These are phyloP conservation scores for Pyrrhia umbra DNA, from an alignment of 2,888 invertebrate genomes.

Conservation along the genomic window DNA sequence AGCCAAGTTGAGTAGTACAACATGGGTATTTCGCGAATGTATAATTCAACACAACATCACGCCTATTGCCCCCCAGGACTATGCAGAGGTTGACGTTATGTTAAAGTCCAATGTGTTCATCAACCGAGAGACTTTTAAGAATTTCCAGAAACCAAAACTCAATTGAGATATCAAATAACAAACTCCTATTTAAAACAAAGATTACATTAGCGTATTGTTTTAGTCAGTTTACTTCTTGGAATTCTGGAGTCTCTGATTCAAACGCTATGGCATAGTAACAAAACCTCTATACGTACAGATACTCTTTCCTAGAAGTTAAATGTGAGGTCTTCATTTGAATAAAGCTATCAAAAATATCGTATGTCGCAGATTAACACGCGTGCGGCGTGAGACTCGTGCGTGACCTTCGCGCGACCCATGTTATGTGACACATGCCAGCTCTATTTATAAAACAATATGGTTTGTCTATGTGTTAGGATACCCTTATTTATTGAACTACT, in stretches of 20 bases:
- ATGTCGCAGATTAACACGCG: slow-evolving; percentile 35
- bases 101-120: no score
- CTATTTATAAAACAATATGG: slow-evolving; percentile 34
- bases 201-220: no score
- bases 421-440: slow-evolving; percentile 11
- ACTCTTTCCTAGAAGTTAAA: slow-evolving; percentile 8
- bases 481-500: slow-evolving; percentile 3
- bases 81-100: background rate
- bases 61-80: no score
- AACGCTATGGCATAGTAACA: no score
- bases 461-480: slow-evolving; percentile 6
- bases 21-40: background rate
- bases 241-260: no score
- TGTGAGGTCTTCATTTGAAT: slow-evolving; percentile 34
- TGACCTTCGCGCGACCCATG: slow-evolving; percentile 31
- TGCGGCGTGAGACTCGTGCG: slow-evolving; percentile 17
- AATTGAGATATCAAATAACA: no score
- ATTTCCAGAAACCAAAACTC: no score
- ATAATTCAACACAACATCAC: background rate
- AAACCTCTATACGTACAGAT: no score
- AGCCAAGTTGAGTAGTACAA: slow-evolving; percentile 8
- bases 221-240: no score
- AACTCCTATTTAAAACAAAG: no score
- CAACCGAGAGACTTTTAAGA: no score
- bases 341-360: slow-evolving; percentile 30